Conservation (phyloP, 2,888 invertebrate species). For the Taenaris catops region DNA sequence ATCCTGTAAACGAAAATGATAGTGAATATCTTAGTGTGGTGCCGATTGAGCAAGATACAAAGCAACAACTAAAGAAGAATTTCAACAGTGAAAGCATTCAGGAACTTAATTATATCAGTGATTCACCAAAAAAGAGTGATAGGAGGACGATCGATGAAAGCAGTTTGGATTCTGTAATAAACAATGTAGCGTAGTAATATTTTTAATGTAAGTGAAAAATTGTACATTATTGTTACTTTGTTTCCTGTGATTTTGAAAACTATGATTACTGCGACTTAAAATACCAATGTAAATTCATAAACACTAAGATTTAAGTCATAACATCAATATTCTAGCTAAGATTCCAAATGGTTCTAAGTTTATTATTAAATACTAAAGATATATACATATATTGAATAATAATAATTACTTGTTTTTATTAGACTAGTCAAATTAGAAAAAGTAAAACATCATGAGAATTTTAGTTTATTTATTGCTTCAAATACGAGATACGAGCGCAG, state of each 20-base stretch:
- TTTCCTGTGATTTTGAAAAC: constrained; percentile 53
- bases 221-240: constrained; percentile 49
- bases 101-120: constrained; percentile 66
- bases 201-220: constrained; percentile 31
- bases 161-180: constrained; percentile 51
- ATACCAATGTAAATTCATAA: constrained; percentile 35
- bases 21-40: constrained; percentile 56
- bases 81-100: constrained; percentile 50
- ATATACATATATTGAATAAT: constrained; percentile 29
- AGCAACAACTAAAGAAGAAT: constrained; percentile 39
- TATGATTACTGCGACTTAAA: constrained; percentile 15
- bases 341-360: constrained; percentile 24
- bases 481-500: constrained; percentile 22
- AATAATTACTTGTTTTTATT: constrained; percentile 36
- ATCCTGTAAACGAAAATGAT: constrained; percentile 28
- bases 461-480: constrained; percentile 66
- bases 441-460: constrained; percentile 51
- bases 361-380: constrained; percentile 21
- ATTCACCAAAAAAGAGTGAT: constrained; percentile 67
- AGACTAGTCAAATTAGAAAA: constrained; percentile 74
- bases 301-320: constrained; percentile 20
- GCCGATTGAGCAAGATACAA: constrained; percentile 46
- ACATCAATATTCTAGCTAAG: constrained; percentile 18
- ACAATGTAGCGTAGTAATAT: constrained; percentile 53
- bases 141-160: constrained; percentile 62